A percentile compares a stretch with the other conserved stretches of the same genome.
Conservation (phyloP, 2,797 vertebrate species). For the Pygocentrus nattereri region DNA sequence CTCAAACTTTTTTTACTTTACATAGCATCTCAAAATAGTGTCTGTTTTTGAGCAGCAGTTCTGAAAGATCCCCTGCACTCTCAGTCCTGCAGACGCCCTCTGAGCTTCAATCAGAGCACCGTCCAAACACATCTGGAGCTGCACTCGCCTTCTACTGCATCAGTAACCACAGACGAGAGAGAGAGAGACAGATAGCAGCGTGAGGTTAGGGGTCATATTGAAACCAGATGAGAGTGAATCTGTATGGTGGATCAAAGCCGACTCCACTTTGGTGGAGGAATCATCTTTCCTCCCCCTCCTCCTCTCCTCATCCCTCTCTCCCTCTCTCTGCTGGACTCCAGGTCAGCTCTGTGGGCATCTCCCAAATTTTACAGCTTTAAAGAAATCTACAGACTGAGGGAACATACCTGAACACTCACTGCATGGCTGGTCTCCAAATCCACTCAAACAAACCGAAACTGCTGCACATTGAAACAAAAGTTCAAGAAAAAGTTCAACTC, state of each 20-base stretch:
- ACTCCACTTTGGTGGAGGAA: background rate
- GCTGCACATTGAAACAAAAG: background rate
- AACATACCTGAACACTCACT: background rate
- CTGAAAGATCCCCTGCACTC: background rate
- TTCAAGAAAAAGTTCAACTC: background rate
- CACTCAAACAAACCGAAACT: too few species aligned
- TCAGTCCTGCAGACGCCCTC: conserved; percentile 22
- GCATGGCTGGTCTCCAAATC: background rate
- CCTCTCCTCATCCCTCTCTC: background rate
- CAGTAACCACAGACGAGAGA: conserved; percentile 12
- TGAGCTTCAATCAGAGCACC: conserved; percentile 22
- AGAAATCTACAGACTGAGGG: background rate
- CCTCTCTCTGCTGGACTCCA: background rate
- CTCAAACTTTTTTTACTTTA: too few species aligned
- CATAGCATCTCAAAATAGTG: too few species aligned
- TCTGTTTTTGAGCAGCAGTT: background rate
- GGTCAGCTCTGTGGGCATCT: background rate
- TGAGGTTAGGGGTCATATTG: conserved; percentile 43
- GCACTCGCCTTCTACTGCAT: conserved; percentile 33
- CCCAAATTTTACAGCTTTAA: background rate
- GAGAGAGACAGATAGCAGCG: background rate
- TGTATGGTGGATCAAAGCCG: conserved; percentile 31
- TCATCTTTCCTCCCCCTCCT: background rate
- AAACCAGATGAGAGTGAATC: conserved; percentile 58
- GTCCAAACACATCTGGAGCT: conserved; percentile 49